phyloP scores from a whole-genome alignment of 1,140 invertebrate genomes.

The Branchinecta lynchi region DNA sequence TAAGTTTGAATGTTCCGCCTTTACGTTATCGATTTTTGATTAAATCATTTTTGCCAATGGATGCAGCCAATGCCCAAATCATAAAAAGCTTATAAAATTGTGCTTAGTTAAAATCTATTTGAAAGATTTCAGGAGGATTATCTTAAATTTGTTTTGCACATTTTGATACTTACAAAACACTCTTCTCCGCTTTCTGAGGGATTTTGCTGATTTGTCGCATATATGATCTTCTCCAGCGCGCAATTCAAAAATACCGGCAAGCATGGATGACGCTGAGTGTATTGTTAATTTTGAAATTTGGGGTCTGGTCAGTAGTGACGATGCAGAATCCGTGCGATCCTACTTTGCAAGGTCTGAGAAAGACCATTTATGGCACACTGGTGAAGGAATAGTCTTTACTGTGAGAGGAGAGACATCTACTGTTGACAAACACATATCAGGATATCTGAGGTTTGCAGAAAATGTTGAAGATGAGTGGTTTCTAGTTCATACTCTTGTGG shows the following conservation, averaged over 20 bases:
- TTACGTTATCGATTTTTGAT: too few species aligned
- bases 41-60: too few species aligned
- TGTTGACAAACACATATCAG: neutral
- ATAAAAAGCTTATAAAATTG: too few species aligned
- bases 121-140: too few species aligned
- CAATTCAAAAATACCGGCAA: neutral
- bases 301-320: neutral
- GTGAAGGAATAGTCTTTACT: neutral
- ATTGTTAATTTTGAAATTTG: neutral
- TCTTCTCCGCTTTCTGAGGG: too few species aligned
- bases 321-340: too few species aligned
- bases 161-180: too few species aligned
- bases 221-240: neutral
- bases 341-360: too few species aligned
- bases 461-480: constrained; percentile 9
- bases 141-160: too few species aligned
- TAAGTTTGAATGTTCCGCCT: too few species aligned
- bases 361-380: neutral
- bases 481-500: neutral
- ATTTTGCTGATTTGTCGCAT: neutral
- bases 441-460: neutral
- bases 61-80: too few species aligned
- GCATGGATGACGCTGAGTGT: neutral
- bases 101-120: too few species aligned
- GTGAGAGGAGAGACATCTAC: neutral